Percentiles rank a stretch among this genome's conserved stretches.
Evolutionary conservation across 35 echinoderm and acorn worm genomes (phyloP).

Genomic region (Strongylocentrotus purpuratus): DNA sequence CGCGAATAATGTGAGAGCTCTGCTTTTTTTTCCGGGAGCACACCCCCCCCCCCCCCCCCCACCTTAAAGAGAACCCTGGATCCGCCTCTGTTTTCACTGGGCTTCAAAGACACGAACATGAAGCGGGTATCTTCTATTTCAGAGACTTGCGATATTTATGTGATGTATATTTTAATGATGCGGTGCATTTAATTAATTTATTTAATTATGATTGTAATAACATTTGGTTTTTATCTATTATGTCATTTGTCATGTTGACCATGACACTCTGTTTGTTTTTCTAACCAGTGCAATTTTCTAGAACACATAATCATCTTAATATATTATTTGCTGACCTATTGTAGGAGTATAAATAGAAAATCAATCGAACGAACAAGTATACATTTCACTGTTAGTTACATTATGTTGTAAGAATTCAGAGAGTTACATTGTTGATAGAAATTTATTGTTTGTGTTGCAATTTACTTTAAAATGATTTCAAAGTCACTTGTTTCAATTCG

Average conservation of each 20-base stretch:
- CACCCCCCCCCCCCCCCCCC: no score
- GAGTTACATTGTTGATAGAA: background rate
- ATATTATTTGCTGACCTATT: background rate
- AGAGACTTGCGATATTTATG: background rate
- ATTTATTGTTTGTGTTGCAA: no score
- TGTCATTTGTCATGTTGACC: background rate
- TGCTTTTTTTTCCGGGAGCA: no score
- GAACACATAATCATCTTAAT: background rate
- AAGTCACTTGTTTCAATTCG: no score
- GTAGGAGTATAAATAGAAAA: no score
- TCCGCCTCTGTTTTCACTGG: background rate
- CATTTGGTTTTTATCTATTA: background rate
- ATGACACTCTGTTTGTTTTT: background rate
- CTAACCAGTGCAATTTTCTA: background rate
- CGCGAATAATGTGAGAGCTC: no score
- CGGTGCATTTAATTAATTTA: no score
- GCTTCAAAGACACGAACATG: background rate
- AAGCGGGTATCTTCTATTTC: background rate
- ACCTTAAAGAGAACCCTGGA: no score
- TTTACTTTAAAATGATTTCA: no score
- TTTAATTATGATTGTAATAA: background rate
- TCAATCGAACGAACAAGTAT: no score
- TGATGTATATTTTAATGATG: background rate
- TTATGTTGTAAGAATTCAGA: background rate
- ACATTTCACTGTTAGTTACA: background rate